phyloP scores from a whole-genome alignment of 2,113 vertebrate genomes.

The Lontra canadensis region DNA sequence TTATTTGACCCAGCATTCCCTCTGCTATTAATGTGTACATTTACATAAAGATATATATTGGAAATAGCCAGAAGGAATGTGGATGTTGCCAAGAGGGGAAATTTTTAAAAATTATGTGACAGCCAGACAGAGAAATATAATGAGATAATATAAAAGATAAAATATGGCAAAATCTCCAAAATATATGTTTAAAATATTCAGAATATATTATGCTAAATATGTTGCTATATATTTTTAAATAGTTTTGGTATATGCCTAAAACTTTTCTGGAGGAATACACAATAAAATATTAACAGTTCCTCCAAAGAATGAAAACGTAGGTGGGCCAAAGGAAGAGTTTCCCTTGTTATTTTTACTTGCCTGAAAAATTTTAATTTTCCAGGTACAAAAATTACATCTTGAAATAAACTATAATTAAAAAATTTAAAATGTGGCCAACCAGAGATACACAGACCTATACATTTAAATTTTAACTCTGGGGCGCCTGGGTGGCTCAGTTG shows the following conservation, averaged over 20 bases:
- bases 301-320: neutral
- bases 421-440: neutral
- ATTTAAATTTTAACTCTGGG: conserved; percentile 12
- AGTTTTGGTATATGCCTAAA: neutral
- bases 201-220: neutral
- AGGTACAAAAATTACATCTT: neutral
- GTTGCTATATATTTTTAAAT: conserved; percentile 5
- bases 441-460: neutral
- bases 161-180: neutral
- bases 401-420: neutral
- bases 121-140: neutral
- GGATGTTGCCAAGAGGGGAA: neutral
- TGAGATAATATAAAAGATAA: neutral
- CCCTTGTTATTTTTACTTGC: neutral
- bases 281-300: neutral
- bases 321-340: neutral
- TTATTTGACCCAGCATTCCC: neutral
- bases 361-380: conserved; percentile 15
- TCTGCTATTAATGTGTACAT: neutral
- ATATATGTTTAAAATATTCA: neutral
- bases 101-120: neutral
- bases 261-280: neutral
- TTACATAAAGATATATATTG: neutral
- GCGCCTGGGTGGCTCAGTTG: no score
- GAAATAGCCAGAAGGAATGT: neutral